phyloP scores from a whole-genome alignment of 1,140 invertebrate species.

The Medauroidea extradentata region DNA sequence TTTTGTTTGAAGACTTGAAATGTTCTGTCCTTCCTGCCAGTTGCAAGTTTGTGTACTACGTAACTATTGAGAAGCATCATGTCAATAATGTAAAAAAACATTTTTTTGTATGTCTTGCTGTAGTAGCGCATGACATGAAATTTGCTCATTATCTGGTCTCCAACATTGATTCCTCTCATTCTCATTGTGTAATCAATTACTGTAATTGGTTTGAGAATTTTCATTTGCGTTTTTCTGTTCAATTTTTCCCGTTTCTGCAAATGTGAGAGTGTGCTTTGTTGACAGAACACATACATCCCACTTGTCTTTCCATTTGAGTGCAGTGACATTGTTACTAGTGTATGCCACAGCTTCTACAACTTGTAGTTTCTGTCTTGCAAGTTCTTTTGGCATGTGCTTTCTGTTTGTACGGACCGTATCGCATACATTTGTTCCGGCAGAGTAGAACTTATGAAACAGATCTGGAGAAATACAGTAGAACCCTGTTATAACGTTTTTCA shows the following conservation, averaged over 20 bases:
- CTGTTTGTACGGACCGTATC: conserved; percentile 5
- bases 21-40: conserved; percentile 3
- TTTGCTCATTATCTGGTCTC: conserved; percentile 12
- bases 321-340: not conserved
- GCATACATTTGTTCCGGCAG: conserved; percentile 7
- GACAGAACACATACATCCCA: not conserved
- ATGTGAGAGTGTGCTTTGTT: not conserved
- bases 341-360: not conserved
- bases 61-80: conserved; percentile 5
- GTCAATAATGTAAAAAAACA: conserved; percentile 9
- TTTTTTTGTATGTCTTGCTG: conserved; percentile 3
- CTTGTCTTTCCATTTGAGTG: conserved; percentile 2
- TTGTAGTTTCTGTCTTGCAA: not conserved
- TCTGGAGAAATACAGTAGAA: conserved; percentile 9
- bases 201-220: conserved; percentile 4
- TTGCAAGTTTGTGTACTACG: not conserved
- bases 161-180: conserved; percentile 12
- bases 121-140: conserved; percentile 1
- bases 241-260: not conserved
- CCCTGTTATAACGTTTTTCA: no score
- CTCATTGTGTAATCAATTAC: conserved; percentile 13
- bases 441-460: not conserved
- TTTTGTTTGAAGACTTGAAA: conserved; percentile 8
- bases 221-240: not conserved
- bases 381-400: conserved; percentile 11